Evolutionary conservation across 1,140 invertebrate genomes (phyloP), one percentile per base, ranked within the genome.

Genomic region (Drosophila sp.): DNA sequence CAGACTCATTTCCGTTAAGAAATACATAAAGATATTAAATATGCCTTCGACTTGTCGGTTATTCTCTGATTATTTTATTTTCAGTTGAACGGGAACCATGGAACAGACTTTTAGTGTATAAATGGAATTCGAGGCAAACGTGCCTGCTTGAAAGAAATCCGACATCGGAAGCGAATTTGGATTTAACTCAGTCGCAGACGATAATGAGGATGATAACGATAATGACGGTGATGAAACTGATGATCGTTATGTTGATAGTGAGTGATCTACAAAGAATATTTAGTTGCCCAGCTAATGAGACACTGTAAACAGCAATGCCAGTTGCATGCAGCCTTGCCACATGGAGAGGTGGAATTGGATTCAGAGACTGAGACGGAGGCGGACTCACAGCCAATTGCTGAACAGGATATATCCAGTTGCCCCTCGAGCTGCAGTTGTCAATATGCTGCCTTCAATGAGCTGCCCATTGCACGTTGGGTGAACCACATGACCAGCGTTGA

Each of bases 371-470:
- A 16, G 7, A 0, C 5, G 4, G 32, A 16, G 11, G 4, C 13
- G 16, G 51, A 7, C 7, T 8, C 29, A 14, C 14, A 36, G 36
- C 29, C 48, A 27, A 18, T 38, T 7, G 58, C 50, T 7, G 64
- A 78, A n/a, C 40, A 72, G 18, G 65, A 83, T 9, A 25, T 14
- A 8, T 45, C 78, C 5, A 86, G 70, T 29, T 94, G 93, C 73
- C 93, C 93, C 27, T 70, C 72, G 21, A 79, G 82, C 46, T 94
- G 93, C 72, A 92, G 91, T 5, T 94, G 93, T 73, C 90, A 92
- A 58, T 89, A 92, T 66, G 91, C 92, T 67, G 90, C 92, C 66
- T 89, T 93, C 38, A 89, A 89, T 36, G 93, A 93, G 80, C 90
- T 93, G 32, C 79, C 93, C 16, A 93, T 94, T 54, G 84, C 92